These are phyloP conservation scores for Augochlorella aurata DNA, from an alignment of 2,888 invertebrate species.

Conservation along the genomic window DNA sequence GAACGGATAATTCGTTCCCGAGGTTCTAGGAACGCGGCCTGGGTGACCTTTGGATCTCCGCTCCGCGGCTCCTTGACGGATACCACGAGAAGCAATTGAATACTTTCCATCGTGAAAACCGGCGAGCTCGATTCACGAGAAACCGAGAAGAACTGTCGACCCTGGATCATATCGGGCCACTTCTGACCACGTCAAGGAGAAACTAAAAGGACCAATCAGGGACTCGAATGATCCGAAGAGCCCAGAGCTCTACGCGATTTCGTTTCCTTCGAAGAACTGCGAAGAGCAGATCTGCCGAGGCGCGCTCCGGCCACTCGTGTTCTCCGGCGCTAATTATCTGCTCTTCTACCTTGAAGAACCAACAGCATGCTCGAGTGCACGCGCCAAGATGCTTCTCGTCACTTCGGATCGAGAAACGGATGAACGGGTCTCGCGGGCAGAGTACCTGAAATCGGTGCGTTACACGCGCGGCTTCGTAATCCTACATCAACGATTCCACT, in stretches of 20 bases:
- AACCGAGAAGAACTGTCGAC: neutral
- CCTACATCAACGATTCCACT: slow-evolving; percentile 5
- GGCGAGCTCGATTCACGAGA: slow-evolving; percentile 1
- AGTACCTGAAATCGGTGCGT: slow-evolving; percentile 10
- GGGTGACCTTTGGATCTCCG: slow-evolving; percentile 42
- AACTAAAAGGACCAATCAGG: neutral
- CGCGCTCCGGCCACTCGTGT: neutral
- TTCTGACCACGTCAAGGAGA: neutral
- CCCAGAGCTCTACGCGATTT: neutral
- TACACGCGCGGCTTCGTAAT: neutral
- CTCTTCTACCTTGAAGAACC: neutral
- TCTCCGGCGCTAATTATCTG: neutral
- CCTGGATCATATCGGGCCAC: neutral
- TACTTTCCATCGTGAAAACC: slow-evolving; percentile 29
- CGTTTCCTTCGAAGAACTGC: neutral
- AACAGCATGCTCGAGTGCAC: neutral
- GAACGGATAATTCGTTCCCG: slow-evolving; percentile 19
- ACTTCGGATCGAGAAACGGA: neutral
- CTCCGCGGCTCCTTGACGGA: neutral
- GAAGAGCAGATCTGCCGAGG: too few relatives aligned
- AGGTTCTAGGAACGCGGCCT: slow-evolving; percentile 16
- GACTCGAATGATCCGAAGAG: neutral
- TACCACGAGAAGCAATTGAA: slow-evolving; percentile 32
- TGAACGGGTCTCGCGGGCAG: neutral
- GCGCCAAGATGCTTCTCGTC: neutral